Percentiles rank a stretch among this genome's conserved stretches.
These are phyloP conservation scores for Mastomys natalensis DNA, from an alignment of 2,113 vertebrate genomes.

Conservation along the genomic window DNA sequence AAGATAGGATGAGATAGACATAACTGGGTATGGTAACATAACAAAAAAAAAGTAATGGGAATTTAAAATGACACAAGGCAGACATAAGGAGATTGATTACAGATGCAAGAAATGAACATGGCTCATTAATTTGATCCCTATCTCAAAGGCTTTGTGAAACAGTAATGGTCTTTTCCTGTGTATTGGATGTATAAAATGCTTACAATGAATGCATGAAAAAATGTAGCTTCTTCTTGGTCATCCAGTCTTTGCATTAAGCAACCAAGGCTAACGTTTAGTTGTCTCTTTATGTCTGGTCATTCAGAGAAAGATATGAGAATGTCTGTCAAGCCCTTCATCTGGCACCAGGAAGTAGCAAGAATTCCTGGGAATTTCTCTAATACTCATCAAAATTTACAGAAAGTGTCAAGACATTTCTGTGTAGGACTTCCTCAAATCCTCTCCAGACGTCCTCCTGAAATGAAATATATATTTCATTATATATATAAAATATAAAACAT, in stretches of 20 bases:
- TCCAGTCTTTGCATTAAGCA: neutral
- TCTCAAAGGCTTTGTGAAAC: conserved; percentile 1
- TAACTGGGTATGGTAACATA: neutral
- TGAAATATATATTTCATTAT: neutral
- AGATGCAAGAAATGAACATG: conserved; percentile 52
- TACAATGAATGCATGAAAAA: conserved; percentile 2
- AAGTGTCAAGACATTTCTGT: neutral
- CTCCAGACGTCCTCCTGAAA: neutral
- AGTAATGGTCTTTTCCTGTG: conserved; percentile 2
- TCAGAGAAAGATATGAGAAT: neutral
- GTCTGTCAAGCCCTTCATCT: neutral
- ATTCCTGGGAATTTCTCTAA: neutral
- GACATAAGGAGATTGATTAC: neutral
- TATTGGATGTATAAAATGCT: conserved; percentile 11
- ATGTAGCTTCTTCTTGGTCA: neutral
- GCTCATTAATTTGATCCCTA: conserved; percentile 25
- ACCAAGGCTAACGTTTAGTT: neutral
- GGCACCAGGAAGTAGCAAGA: rapidly evolving
- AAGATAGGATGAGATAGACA: neutral
- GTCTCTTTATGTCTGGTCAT: neutral
- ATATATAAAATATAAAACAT: no score
- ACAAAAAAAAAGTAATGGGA: neutral
- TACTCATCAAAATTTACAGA: neutral
- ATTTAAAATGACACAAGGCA: conserved; percentile 39
- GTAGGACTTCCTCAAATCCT: neutral